phyloP scores from a whole-genome alignment of 1,140 invertebrate genomes.

The Paramacrobiotus metropolitanus region DNA sequence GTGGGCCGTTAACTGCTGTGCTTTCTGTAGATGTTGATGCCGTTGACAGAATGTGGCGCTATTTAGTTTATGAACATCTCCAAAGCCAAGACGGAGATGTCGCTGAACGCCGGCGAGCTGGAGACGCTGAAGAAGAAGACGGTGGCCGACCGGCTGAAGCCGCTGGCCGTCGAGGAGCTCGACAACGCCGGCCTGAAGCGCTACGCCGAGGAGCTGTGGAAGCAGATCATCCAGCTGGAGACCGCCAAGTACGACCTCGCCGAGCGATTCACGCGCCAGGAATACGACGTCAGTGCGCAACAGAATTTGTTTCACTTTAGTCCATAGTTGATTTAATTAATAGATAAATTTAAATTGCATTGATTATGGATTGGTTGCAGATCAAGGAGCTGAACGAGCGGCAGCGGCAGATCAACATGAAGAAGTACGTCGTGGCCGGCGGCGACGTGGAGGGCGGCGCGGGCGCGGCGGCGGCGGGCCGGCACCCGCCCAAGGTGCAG shows the following conservation, averaged over 20 bases:
- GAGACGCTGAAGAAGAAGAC: slow-evolving; percentile 97
- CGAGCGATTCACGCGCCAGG: slow-evolving; percentile 93
- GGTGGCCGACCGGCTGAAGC: slow-evolving; percentile 79
- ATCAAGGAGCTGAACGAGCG: no score
- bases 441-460: no score
- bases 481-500: no score
- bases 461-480: no score
- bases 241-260: slow-evolving; percentile 98
- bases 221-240: slow-evolving; percentile 78
- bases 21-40: no score
- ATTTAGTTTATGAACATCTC: slow-evolving; percentile 4
- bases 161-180: slow-evolving; percentile 49
- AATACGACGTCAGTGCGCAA: slow-evolving; percentile 75
- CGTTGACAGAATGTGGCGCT: no score
- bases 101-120: slow-evolving; percentile 76
- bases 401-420: no score
- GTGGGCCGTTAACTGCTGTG: slow-evolving; percentile 11
- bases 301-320: no score
- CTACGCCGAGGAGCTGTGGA: slow-evolving; percentile 83
- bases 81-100: slow-evolving; percentile 1
- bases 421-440: no score
- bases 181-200: slow-evolving; percentile 50
- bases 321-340: no score
- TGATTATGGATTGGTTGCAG: no score
- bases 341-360: no score